Evolutionary conservation across 2,797 vertebrate species (phyloP), one percentile per base, ranked within the genome.

Genomic region (Clamator glandarius): DNA sequence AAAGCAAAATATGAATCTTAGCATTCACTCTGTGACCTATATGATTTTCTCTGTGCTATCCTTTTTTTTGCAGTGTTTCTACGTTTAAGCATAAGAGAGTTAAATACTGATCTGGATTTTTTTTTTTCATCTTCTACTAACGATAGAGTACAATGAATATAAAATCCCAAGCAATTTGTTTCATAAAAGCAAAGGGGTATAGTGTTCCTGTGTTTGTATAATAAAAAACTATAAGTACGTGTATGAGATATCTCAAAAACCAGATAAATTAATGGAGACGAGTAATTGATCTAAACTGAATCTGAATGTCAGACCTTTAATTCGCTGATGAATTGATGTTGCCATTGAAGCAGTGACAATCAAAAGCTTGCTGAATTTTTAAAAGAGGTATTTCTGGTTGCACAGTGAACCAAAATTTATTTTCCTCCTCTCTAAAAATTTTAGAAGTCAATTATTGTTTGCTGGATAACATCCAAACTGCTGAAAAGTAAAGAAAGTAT

Each of bases 1-100:
- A 90, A 94, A 90, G 72, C 67, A 75, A 82, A 92, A 78, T 28
- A 67, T 41, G 82, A 62, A 79, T 55, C 36, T 63, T 79, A 26
- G 64, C 35, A 59, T 79, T 90, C 39, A 46, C 26, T 63, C n/a
- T 63, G 36, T 39, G 44, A 70, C 29, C 21, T 46, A 20, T 15
- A 12, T 39, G 63, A 79, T 75, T 70, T 66, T 69, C 67, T 63
- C 46, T 68, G 39, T n/a, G 35, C 63, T 64, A 62, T 8, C 39
- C 12, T 46, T 68, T 85, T 77, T 85, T 77, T 79, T 46, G 15
- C 58, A 83, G 35, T 46, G 64, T 36, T 68, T 36, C 59, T 63
- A 67, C 44, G 88, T 51, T 55, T 79, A 75, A 74, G 35, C 14
- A 11, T 41, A 63, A 68, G 18, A 63, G 52, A 68, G 10, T 67